These are phyloP conservation scores for Grapholita molesta DNA, from an alignment of 1,140 invertebrate genomes.

Conservation along the genomic window DNA sequence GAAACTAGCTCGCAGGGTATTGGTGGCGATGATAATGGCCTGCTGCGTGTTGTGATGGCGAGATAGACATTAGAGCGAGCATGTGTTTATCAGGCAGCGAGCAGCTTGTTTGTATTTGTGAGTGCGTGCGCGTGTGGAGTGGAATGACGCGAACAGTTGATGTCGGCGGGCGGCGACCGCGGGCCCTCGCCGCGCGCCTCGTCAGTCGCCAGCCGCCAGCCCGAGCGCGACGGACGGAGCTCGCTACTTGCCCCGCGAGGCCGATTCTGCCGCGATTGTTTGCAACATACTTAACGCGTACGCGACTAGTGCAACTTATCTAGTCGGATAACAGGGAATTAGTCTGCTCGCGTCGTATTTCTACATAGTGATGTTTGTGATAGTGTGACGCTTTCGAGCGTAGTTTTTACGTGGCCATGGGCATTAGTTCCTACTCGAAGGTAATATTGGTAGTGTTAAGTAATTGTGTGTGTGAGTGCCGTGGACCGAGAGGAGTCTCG, in stretches of 20 bases:
- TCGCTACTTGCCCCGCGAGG: conserved; percentile 50
- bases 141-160: conserved; percentile 68
- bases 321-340: conserved; percentile 60
- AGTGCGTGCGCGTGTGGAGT: conserved; percentile 60
- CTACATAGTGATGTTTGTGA: conserved; percentile 50
- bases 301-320: conserved; percentile 63
- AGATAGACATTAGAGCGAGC: conserved; percentile 34
- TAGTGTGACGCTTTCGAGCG: conserved; percentile 43
- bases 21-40: conserved; percentile 21
- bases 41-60: conserved; percentile 29
- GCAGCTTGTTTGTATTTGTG: conserved; percentile 65
- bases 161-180: conserved; percentile 32
- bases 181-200: conserved; percentile 35
- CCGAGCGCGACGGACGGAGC: conserved; percentile 62
- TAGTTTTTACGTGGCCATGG: conserved; percentile 64
- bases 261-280: conserved; percentile 38
- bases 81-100: conserved; percentile 59
- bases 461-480: conserved; percentile 49
- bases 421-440: conserved; percentile 60
- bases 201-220: conserved; percentile 49
- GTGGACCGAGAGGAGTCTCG: conserved; percentile 42
- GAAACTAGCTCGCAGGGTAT: conserved; percentile 17
- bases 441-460: conserved; percentile 53
- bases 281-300: conserved; percentile 32
- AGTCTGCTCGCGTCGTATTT: conserved; percentile 40